A percentile compares a stretch with the other conserved stretches of the same genome.
Evolutionary conservation across 2,113 vertebrate genomes (phyloP).

Genomic region (Theristicus caerulescens): DNA sequence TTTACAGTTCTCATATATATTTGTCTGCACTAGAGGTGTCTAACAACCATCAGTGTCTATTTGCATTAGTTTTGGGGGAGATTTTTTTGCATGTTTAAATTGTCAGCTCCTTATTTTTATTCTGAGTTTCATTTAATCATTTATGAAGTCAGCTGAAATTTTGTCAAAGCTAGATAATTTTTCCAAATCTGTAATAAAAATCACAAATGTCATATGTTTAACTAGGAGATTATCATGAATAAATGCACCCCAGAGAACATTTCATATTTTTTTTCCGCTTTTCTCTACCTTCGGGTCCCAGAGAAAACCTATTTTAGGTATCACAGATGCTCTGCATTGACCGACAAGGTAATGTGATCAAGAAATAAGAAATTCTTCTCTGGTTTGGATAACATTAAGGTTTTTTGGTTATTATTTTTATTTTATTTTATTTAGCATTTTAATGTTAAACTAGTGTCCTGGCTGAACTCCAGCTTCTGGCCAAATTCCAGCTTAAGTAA

Average conservation of each 20-base stretch:
- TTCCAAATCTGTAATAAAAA: neutral
- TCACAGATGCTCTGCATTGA: neutral
- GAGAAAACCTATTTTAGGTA: neutral
- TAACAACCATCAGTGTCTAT: neutral
- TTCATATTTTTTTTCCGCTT: neutral
- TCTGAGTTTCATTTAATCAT: neutral
- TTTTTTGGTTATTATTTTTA: neutral
- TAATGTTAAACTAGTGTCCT: neutral
- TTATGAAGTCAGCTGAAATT: neutral
- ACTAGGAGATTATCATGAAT: neutral
- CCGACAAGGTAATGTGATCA: neutral
- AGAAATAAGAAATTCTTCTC: neutral
- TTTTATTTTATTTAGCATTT: neutral
- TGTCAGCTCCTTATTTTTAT: neutral
- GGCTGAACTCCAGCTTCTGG: constrained; percentile 33
- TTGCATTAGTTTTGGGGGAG: neutral
- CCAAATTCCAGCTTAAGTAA: constrained; percentile 32
- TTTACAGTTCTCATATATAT: neutral
- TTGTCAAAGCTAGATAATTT: neutral
- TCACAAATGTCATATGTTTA: neutral
- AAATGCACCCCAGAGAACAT: neutral
- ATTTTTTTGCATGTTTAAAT: neutral
- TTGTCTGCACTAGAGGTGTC: neutral
- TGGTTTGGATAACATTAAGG: neutral
- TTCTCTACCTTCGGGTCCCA: neutral